Evolutionary conservation across 2,797 vertebrate genomes (phyloP).

Genomic region (Argya squamiceps): DNA sequence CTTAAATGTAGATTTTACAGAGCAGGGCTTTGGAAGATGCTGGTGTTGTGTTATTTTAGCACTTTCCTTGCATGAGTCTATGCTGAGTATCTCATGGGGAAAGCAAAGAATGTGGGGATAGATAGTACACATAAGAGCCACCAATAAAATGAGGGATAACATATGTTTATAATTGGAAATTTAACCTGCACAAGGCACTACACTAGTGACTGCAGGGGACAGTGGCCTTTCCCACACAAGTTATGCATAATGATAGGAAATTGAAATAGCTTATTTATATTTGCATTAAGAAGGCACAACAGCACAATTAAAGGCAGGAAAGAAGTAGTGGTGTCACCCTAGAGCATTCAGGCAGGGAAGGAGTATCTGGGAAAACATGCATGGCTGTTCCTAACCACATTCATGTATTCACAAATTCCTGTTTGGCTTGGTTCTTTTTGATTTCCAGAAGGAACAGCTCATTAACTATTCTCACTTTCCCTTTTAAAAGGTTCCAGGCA

Average conservation of each 20-base stretch:
- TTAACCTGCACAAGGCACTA: not conserved
- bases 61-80: not conserved
- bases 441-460: not conserved
- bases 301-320: not conserved
- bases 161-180: not conserved
- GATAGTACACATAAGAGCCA: not conserved
- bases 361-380: not conserved
- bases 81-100: not conserved
- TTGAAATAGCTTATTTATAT: not conserved
- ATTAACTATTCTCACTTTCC: not conserved
- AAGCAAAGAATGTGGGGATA: not conserved
- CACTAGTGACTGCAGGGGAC: not conserved
- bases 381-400: not conserved
- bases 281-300: not conserved
- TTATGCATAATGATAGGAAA: not conserved
- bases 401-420: not conserved
- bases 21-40: not conserved
- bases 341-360: not conserved
- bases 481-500: constrained; percentile 5
- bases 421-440: not conserved
- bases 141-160: not conserved
- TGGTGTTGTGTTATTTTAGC: not conserved
- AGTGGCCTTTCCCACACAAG: not conserved
- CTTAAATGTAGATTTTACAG: not conserved
- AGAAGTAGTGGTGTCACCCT: not conserved